These are phyloP conservation scores for Scelioninae gen. 1 DNA, from an alignment of 2,888 invertebrate species.

Conservation along the genomic window DNA sequence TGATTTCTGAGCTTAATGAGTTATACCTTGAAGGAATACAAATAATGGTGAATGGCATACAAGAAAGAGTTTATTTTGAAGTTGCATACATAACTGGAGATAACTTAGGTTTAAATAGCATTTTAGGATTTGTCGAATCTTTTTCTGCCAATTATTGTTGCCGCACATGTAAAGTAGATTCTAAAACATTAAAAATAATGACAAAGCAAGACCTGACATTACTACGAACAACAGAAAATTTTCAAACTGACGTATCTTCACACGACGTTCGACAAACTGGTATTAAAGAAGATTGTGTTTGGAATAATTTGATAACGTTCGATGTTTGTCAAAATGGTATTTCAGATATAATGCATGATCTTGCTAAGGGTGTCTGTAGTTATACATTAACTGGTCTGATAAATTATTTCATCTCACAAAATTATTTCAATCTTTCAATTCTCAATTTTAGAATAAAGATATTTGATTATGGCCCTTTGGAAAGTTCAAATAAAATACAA, in stretches of 20 bases:
- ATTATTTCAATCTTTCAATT: conserved; percentile 5
- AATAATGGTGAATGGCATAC: not conserved
- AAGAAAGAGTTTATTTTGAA: conserved; percentile 43
- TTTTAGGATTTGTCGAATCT: not conserved
- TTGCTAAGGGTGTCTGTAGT: conserved; percentile 30
- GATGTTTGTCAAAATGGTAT: conserved; percentile 11
- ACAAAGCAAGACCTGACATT: not conserved
- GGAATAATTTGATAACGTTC: conserved; percentile 12
- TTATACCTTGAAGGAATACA: conserved; percentile 4
- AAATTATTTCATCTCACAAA: conserved; percentile 14
- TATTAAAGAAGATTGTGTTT: conserved; percentile 2
- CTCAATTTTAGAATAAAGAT: conserved; percentile 32
- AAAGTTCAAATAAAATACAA: conserved; percentile 13
- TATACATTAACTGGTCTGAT: conserved; percentile 33
- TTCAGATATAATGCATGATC: conserved; percentile 46
- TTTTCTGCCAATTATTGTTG: not conserved
- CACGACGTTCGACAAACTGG: conserved; percentile 8
- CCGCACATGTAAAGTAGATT: not conserved
- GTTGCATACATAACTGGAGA: conserved; percentile 22
- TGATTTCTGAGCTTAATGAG: conserved; percentile 14
- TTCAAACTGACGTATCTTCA: not conserved
- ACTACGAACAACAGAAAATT: not conserved
- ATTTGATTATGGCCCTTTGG: conserved; percentile 25
- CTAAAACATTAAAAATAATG: not conserved
- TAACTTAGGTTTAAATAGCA: conserved; percentile 7